These are phyloP conservation scores for Diadophis punctatus DNA, from an alignment of 2,113 vertebrate genomes.

Conservation along the genomic window DNA sequence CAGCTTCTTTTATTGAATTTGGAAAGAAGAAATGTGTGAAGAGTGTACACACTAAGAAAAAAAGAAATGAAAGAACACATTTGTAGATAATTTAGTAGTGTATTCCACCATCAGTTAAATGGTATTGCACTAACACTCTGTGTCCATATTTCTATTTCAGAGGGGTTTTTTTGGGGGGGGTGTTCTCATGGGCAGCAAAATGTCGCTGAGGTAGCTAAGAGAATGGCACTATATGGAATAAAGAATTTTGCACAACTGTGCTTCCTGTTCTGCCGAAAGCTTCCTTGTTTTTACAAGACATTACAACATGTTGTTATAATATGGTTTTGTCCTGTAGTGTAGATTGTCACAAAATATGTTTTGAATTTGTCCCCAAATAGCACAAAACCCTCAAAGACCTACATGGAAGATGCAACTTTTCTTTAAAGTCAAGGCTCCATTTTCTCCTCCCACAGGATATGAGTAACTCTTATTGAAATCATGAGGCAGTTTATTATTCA, in stretches of 20 bases:
- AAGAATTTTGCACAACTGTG: not conserved
- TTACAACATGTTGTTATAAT: constrained; percentile 13
- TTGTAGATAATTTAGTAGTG: not conserved
- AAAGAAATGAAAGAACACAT: not conserved
- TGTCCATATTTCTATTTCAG: not conserved
- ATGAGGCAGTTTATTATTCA: constrained; percentile 12
- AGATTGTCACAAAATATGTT: constrained; percentile 30
- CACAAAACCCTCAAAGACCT: constrained; percentile 30
- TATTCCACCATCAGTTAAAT: not conserved
- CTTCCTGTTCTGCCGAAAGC: not conserved
- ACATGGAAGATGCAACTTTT: constrained; percentile 10
- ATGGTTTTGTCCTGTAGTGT: constrained; percentile 1
- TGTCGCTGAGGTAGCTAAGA: not conserved
- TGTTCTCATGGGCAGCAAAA: not conserved
- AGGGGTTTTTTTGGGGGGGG: not conserved
- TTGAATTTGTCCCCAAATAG: constrained; percentile 29
- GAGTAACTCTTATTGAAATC: constrained; percentile 25
- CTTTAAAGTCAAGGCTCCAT: constrained; percentile 2
- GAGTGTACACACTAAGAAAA: not conserved
- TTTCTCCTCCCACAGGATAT: constrained; percentile 14
- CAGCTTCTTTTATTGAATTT: not conserved
- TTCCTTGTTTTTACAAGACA: not conserved
- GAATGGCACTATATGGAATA: not conserved
- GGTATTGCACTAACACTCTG: not conserved
- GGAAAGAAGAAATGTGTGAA: not conserved